These are phyloP conservation scores for Rhopalosiphum maidis DNA, from an alignment of 1,140 invertebrate genomes.

Conservation along the genomic window DNA sequence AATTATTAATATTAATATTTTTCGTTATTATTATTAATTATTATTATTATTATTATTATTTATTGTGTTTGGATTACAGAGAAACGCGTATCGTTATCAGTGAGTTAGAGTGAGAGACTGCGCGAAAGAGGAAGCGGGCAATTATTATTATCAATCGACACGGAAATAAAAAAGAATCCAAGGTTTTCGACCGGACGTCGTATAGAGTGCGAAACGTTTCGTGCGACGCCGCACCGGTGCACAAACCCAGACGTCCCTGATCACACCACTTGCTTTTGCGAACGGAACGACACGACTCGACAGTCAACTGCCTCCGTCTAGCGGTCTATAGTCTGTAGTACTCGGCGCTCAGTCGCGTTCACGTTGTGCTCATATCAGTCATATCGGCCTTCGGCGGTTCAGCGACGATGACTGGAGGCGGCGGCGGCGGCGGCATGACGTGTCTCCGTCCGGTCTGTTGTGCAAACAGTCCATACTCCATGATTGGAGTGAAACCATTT, in stretches of 20 bases:
- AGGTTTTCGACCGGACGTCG: background rate
- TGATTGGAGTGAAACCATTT: background rate
- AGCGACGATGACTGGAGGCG: no score
- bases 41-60: conserved; percentile 14
- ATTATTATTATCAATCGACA: background rate
- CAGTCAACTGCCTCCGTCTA: background rate
- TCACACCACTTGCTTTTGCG: background rate
- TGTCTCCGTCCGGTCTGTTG: background rate
- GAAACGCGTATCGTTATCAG: conserved; percentile 40
- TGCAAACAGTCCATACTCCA: background rate
- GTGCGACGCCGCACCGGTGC: background rate
- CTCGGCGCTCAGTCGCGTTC: no score
- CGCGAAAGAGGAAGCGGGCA: background rate
- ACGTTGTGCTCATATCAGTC: no score
- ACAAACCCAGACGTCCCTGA: background rate
- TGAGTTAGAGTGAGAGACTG: background rate
- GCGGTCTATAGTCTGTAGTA: no score
- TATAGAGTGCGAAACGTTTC: background rate
- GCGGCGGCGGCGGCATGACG: background rate
- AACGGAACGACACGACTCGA: background rate
- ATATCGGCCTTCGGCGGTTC: no score
- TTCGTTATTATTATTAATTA: background rate
- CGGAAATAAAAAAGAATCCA: background rate
- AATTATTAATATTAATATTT: background rate
- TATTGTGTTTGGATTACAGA: background rate